These are phyloP conservation scores for Morphnarchus princeps DNA, from an alignment of 2,113 vertebrate genomes.

Conservation along the genomic window DNA sequence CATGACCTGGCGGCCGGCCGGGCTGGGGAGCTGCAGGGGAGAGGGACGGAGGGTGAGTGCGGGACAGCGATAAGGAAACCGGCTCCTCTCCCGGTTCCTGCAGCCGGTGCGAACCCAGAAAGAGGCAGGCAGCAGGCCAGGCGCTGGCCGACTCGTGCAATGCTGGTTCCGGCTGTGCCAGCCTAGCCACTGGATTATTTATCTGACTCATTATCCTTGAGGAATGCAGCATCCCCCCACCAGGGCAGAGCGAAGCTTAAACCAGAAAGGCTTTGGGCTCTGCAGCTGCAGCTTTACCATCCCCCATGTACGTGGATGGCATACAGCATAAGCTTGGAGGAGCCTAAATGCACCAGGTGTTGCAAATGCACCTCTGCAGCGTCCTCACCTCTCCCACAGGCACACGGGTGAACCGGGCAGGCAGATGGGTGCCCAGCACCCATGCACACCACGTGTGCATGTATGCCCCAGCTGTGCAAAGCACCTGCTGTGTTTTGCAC, in stretches of 20 bases:
- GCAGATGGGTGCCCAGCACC: not conserved
- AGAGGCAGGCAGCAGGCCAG: not conserved
- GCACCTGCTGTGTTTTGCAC: fast-evolving
- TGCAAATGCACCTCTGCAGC: fast-evolving
- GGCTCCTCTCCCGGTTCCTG: not conserved
- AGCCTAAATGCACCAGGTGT: fast-evolving
- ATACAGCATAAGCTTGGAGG: fast-evolving
- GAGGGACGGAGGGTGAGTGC: not conserved
- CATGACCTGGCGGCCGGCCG: not conserved
- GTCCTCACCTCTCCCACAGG: fast-evolving
- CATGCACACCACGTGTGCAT: fast-evolving
- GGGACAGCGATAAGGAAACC: not conserved
- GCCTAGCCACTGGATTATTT: not conserved
- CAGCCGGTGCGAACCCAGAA: fast-evolving
- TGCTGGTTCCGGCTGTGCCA: not conserved
- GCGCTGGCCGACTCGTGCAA: fast-evolving
- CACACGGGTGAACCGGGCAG: fast-evolving
- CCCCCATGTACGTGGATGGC: fast-evolving
- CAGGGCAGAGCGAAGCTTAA: not conserved
- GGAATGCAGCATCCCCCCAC: not conserved
- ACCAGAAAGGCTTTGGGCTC: not conserved
- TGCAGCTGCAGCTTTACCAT: not conserved
- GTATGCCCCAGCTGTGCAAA: not conserved
- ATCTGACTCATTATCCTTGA: not conserved
- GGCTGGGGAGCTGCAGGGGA: not conserved